Percentiles rank a stretch among this genome's conserved stretches.
Conservation (phyloP, 2,888 invertebrate species). For the Tipula vernalis region DNA sequence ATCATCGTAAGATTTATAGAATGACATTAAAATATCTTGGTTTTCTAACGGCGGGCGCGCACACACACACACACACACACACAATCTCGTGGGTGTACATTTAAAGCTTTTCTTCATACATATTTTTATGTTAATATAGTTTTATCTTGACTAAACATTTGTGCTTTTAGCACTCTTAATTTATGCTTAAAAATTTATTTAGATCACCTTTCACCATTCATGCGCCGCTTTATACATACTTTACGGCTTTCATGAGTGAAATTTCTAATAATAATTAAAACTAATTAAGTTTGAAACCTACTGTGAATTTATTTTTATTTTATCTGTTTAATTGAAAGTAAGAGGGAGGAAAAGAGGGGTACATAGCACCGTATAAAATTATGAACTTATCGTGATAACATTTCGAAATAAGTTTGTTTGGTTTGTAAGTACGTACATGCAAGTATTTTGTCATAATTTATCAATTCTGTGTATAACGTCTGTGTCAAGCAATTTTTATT, state of each 20-base stretch:
- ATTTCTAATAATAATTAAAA: slow-evolving; percentile 4
- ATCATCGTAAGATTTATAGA: neutral
- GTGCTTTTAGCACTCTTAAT: neutral
- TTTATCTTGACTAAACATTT: neutral
- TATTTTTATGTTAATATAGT: neutral
- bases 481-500: neutral
- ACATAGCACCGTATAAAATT: neutral
- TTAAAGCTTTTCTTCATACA: neutral
- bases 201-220: neutral
- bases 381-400: neutral
- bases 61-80: neutral
- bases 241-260: neutral
- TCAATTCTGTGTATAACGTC: neutral
- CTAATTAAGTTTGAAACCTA: neutral
- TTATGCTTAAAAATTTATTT: neutral
- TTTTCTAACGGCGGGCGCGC: neutral
- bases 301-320: neutral
- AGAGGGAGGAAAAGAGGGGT: neutral
- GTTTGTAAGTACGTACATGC: neutral
- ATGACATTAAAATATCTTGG: neutral
- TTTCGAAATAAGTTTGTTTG: neutral
- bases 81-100: neutral
- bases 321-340: neutral
- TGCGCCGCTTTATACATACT: neutral
- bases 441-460: neutral